Percentiles rank a stretch among this genome's conserved stretches.
Conservation (phyloP, 2,113 vertebrate genomes). For the Scophthalmus maximus region DNA sequence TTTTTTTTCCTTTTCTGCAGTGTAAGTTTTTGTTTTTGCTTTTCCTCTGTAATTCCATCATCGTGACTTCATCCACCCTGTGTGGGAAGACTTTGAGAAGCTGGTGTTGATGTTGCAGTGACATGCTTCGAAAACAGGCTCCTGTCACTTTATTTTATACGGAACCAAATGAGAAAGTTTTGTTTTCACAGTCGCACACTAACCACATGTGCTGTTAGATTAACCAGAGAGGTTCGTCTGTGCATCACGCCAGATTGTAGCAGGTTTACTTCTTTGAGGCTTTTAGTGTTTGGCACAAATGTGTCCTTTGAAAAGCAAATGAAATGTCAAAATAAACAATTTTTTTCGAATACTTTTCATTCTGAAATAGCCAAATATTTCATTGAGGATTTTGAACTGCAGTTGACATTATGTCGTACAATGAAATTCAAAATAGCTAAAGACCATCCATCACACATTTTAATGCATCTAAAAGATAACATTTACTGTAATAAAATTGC, state of each 20-base stretch:
- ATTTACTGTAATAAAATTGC: too few relatives aligned
- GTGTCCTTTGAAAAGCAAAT: too few relatives aligned
- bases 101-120: not conserved
- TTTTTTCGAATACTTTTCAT: too few relatives aligned
- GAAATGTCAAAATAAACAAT: not conserved
- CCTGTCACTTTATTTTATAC: not conserved
- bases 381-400: too few relatives aligned
- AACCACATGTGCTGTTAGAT: not conserved
- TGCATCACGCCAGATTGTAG: not conserved
- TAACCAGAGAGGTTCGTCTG: not conserved
- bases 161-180: conserved; percentile 25
- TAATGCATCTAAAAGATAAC: too few relatives aligned
- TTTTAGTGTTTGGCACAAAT: not conserved
- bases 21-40: not conserved
- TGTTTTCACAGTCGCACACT: conserved; percentile 11
- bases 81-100: not conserved
- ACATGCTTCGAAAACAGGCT: conserved; percentile 7
- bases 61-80: not conserved
- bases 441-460: too few relatives aligned
- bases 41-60: not conserved
- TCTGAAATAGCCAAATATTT: not conserved
- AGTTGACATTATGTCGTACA: too few relatives aligned
- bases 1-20: not conserved
- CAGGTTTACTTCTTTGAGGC: not conserved
- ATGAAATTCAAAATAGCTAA: too few relatives aligned